Percentiles rank a stretch among this genome's conserved stretches.
phyloP scores from a whole-genome alignment of 2,797 vertebrate species.

The Anomalospiza imberbis region DNA sequence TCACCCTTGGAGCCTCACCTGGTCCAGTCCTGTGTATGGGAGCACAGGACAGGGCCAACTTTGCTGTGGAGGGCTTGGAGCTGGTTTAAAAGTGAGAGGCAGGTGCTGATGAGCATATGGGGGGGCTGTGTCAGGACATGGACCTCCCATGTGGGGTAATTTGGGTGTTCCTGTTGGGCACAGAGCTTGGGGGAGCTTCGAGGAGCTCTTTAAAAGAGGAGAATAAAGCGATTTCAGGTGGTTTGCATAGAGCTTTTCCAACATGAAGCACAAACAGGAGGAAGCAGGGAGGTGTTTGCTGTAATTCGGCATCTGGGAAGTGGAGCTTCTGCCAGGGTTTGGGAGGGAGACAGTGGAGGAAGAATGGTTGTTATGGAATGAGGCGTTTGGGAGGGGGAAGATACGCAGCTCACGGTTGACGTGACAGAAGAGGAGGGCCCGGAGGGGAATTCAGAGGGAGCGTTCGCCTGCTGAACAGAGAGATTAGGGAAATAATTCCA shows the following conservation, averaged over 20 bases:
- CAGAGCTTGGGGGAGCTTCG: background rate
- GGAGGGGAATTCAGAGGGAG: background rate
- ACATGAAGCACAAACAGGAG: background rate
- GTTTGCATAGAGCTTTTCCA: background rate
- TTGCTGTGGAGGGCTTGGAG: rapidly evolving
- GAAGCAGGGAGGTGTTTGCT: background rate
- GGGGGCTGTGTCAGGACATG: rapidly evolving
- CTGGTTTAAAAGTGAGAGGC: background rate
- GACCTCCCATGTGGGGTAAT: rapidly evolving
- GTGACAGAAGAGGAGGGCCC: background rate
- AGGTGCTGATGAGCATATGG: rapidly evolving
- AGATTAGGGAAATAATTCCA: background rate
- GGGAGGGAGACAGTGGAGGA: background rate
- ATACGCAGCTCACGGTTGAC: background rate
- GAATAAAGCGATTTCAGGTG: background rate
- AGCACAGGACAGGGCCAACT: background rate
- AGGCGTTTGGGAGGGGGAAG: background rate
- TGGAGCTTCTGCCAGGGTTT: background rate
- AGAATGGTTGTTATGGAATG: background rate
- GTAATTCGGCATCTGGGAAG: background rate
- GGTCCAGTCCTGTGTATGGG: background rate
- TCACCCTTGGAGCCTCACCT: background rate
- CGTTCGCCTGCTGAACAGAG: background rate
- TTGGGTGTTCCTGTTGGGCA: background rate
- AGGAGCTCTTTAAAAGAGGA: background rate